Percentiles rank a stretch among this genome's conserved stretches.
These are phyloP conservation scores for Melanostigma gelatinosum DNA, from an alignment of 2,113 vertebrate genomes.

Conservation along the genomic window DNA sequence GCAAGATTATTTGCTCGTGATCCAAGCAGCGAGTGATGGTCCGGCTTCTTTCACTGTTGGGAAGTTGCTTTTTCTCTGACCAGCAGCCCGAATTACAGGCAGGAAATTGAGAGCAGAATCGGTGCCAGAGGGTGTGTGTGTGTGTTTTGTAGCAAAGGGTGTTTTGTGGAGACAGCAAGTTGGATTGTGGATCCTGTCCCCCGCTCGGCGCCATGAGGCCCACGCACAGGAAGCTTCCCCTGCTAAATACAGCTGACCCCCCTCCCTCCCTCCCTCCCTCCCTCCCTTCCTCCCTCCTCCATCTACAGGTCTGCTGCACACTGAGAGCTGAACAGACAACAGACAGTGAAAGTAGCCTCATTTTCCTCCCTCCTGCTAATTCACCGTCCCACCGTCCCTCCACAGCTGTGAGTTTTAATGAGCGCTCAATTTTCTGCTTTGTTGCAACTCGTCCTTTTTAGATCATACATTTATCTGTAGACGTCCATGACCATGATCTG, in stretches of 20 bases:
- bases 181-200: slow-evolving; percentile 72
- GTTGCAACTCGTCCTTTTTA: slow-evolving; percentile 31
- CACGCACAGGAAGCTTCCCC: slow-evolving; percentile 80
- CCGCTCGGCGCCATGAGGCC: slow-evolving; percentile 78
- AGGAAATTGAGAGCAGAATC: slow-evolving; percentile 81
- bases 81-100: slow-evolving; percentile 76
- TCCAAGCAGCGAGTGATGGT: slow-evolving; percentile 66
- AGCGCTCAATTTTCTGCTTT: slow-evolving; percentile 49
- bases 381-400: slow-evolving; percentile 19
- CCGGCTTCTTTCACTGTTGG: slow-evolving; percentile 67
- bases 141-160: slow-evolving; percentile 70
- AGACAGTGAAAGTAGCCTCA: slow-evolving; percentile 60
- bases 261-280: background rate
- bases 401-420: slow-evolving; percentile 68
- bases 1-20: slow-evolving; percentile 62
- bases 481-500: slow-evolving; percentile 64
- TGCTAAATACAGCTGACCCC: slow-evolving; percentile 75
- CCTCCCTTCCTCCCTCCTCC: background rate
- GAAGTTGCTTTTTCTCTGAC: slow-evolving; percentile 77
- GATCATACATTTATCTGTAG: slow-evolving; percentile 56
- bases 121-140: slow-evolving; percentile 74
- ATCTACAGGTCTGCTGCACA: slow-evolving; percentile 67
- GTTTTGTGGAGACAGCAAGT: slow-evolving; percentile 78
- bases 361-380: slow-evolving; percentile 31
- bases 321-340: slow-evolving; percentile 52